Base-by-base conservation (phyloP, 1,140 invertebrate species). In the Belonocnema kinseyi region DNA sequence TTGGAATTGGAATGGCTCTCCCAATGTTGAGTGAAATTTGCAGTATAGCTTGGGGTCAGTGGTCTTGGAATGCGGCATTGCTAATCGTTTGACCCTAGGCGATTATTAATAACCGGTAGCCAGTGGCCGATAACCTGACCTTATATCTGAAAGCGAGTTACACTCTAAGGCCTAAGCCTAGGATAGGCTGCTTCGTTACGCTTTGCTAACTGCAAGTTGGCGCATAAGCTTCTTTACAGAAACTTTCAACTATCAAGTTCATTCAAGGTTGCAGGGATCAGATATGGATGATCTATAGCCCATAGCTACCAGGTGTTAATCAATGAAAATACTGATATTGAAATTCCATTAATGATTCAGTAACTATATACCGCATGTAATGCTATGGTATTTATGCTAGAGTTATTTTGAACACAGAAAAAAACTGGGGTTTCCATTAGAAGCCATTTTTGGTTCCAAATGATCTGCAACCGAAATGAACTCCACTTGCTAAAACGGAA, bases 21-120 rank as follows among this genome's bases (percentile, higher is more conserved):
- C 7, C 40, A 46, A 46, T 46, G 10, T 11, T 46, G 7, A 46
- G 10, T 8, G 40, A 10, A 46, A 66, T 66, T 16, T 33, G 21
- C 12, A 14, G 26, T 33, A 54, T 10, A 54, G 21, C n/a, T 46
- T n/a, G n/a, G 61, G 33, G 61, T 66, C 52, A 72, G 16, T 19
- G 66, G 75, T 8, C 46, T 26, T 73, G 53, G 70, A 79, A 75
- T 75, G 71, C 46, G 13, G 12, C 19, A 50, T 46, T 74, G 21
- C 73, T 71, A 61, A 79, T 79, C 73, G 56, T 72, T 74, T 50
- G 71, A 73, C 53, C 17, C 51, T 51, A 46, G 50, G 26, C 46
- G 56, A 26, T 50, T 71, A 78, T 78, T 78, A 75, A 78, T 72
- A 75, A 78, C 58, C 54, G 66, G 74, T 79, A 75, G 58, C 72